Conservation (phyloP, 2,888 invertebrate species). For the Bombylius discolor region DNA sequence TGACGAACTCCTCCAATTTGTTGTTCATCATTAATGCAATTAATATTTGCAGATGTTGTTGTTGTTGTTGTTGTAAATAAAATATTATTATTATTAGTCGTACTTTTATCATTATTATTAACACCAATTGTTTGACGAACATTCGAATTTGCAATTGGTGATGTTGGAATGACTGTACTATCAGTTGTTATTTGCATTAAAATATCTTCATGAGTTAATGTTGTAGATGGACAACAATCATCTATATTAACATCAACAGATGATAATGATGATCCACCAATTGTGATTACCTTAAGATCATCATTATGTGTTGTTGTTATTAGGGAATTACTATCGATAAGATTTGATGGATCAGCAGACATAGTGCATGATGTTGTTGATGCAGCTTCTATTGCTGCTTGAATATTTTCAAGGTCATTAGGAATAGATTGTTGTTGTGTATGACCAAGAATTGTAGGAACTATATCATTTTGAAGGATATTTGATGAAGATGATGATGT, state of each 20-base stretch:
- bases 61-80: background rate
- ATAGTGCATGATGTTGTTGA: background rate
- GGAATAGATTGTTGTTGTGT: background rate
- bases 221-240: conserved; percentile 6
- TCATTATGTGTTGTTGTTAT: conserved; percentile 1
- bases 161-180: conserved; percentile 1
- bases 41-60: background rate
- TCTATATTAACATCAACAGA: background rate
- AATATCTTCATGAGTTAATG: conserved; percentile 3
- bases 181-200: background rate
- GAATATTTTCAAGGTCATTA: background rate
- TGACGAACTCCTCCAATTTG: background rate
- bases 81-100: background rate
- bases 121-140: background rate
- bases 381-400: background rate
- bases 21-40: background rate
- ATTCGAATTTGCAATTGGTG: conserved; percentile 5
- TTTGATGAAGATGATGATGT: conserved; percentile 4
- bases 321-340: background rate
- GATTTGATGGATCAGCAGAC: background rate
- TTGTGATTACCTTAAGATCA: background rate
- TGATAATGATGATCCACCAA: background rate
- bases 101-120: background rate
- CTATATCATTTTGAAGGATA: background rate
- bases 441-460: background rate